Evolutionary conservation across 2,888 invertebrate species (phyloP), one percentile per base, ranked within the genome.

Genomic region (Habrosyne pyritoides): DNA sequence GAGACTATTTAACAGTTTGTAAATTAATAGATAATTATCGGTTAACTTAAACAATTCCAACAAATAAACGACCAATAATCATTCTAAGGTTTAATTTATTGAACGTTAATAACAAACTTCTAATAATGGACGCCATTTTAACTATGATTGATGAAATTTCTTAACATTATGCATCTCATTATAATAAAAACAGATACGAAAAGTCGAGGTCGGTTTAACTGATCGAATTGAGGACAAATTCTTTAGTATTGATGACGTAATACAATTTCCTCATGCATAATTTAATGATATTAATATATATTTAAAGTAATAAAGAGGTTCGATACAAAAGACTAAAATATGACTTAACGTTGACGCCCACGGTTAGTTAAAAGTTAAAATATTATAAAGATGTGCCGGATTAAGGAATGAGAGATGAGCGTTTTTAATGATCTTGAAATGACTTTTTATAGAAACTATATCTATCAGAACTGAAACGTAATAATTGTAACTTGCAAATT

Each of bases 291-390:
- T 60, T 76, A 77, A 77, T 77, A 69, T 75, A 77, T 75, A 75
- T 73, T 66, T 69, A 69, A 74, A 71, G 73, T 75, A 79, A 80
- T 80, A 79, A 79, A 81, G 77, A 75, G 69, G 69, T 81, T 70
- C 69, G 67, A 81, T 78, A 81, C 75, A 79, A 79, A 79, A 74
- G 75, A 67, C 72, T 74, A 73, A 77, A 80, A 77, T 77, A 72
- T 73, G 67, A 78, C 61, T 73, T 79, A 75, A 79, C 75, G 69
- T 75, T 66, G 63, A 75, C 79, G 76, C 84, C 84, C 77, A 82
- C 84, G 73, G 64, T 49, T 48, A 57, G 60, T 65, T 73, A 67
- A 69, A 75, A 69, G 77, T 79, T 75, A 71, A 69, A 66, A 67
- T 63, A 63, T 59, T 57, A 55, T 56, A 60, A 64, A 66, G 67